Base-by-base conservation (phyloP, 2,113 vertebrate genomes). In the Scatophagus argus region DNA sequence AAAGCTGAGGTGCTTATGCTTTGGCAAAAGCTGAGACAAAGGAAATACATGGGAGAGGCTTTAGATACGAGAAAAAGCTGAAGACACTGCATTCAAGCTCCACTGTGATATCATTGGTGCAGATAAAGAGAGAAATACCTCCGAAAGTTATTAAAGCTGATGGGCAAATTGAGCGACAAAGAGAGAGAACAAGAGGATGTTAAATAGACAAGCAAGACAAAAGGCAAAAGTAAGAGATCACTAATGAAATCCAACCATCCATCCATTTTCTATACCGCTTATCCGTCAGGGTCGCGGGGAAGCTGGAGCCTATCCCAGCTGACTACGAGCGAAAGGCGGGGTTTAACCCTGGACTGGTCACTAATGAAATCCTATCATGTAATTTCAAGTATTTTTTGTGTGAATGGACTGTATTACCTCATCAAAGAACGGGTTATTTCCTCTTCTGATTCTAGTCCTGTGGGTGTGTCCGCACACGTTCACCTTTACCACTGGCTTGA, bases 351-450 rank as follows among this genome's bases (percentile, higher is more conserved):
- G n/a, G n/a, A n/a, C n/a, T n/a, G 0, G 59, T 54, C 14, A 61
- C 2, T 5, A 46, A 34, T 13, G n/a, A 3, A 8, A 67, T 34
- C 47, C 19, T 25, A 8, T 1, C 0, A 13, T 44, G 25, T 54
- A 2, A 23, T 29, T 54, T 51, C 1, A 46, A 3, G 19, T 21
- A 8, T 21, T 3, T 46, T 46, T 8, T 3, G 66, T 25, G 8
- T 43, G 10, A 17, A 58, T 63, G 23, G 46, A 54, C 25, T 58
- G n/a, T 3, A 31, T 64, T 87, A 98, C 98, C 95, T 99, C 97
- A 87, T 99, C 95, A 91, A 97, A 99, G 90, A 95, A 98, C 0
- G 98, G 97, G 82, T 98, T 99, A 85, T 97, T 98, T 77, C 98
- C 98, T 93, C 95, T 95, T 88, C 95, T 96, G 75, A 98, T 97